Conservation (phyloP, 2,797 vertebrate species). For the Melanotaenia parkinsoni region DNA sequence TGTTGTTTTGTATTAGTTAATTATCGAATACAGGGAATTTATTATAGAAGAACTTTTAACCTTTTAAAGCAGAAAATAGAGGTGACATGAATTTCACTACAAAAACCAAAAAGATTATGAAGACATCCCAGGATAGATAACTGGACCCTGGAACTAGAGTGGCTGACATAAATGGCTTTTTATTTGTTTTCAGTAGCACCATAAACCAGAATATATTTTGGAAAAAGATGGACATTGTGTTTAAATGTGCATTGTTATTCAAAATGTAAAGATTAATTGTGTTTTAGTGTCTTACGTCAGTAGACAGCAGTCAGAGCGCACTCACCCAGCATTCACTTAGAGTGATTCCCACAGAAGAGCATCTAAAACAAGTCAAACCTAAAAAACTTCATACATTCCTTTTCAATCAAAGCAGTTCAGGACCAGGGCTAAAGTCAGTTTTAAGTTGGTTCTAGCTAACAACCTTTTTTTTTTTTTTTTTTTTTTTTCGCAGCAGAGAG, state of each 20-base stretch:
- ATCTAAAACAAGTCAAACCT: neutral
- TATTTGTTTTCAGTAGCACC: too few species aligned
- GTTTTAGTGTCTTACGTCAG: neutral
- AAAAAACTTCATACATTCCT: neutral
- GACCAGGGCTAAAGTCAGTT: neutral
- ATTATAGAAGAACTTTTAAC: neutral
- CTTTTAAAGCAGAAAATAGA: neutral
- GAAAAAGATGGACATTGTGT: neutral
- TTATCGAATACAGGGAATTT: neutral
- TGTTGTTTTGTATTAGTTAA: neutral
- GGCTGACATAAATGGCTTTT: too few species aligned
- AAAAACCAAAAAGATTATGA: too few species aligned
- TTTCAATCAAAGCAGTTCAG: neutral
- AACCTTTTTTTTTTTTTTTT: neutral
- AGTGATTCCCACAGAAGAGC: neutral
- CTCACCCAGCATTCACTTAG: neutral
- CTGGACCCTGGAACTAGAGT: too few species aligned
- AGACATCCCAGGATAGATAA: too few species aligned
- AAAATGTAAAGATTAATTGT: neutral
- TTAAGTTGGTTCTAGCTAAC: neutral
- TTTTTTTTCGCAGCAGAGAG: neutral
- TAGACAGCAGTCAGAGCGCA: neutral
- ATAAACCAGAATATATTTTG: neutral
- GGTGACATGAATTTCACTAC: neutral
- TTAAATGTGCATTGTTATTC: neutral